phyloP scores from a whole-genome alignment of 1,140 invertebrate species.

The Drosophila seguyi region DNA sequence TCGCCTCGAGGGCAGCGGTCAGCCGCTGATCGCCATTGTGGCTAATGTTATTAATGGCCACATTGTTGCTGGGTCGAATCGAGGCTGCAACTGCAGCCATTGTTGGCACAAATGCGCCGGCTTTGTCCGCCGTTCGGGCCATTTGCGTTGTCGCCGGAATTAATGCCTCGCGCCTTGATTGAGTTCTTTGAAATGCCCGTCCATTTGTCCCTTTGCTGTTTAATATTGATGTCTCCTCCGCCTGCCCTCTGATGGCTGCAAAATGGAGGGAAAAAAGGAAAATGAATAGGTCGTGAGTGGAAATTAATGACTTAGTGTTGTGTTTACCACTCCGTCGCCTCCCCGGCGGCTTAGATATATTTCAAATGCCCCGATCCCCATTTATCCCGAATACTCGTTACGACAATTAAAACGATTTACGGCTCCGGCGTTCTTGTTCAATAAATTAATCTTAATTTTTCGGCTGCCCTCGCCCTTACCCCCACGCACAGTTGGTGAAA shows the following conservation, averaged over 20 bases:
- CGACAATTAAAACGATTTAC: slow-evolving; percentile 82
- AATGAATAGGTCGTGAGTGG: slow-evolving; percentile 53
- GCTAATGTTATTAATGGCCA: slow-evolving; percentile 76
- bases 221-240: slow-evolving; percentile 68
- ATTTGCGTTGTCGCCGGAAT: slow-evolving; percentile 73
- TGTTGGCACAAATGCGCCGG: slow-evolving; percentile 31
- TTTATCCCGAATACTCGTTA: slow-evolving; percentile 70
- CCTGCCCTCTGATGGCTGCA: slow-evolving; percentile 30
- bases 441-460: slow-evolving; percentile 73
- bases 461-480: not conserved
- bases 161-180: slow-evolving; percentile 79
- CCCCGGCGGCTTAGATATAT: slow-evolving; percentile 57
- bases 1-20: slow-evolving; percentile 61
- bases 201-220: slow-evolving; percentile 74
- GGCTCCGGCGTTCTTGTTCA: slow-evolving; percentile 59
- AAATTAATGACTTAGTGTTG: slow-evolving; percentile 80
- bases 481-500: slow-evolving; percentile 4
- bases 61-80: slow-evolving; percentile 47
- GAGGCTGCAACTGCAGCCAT: slow-evolving; percentile 45
- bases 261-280: slow-evolving; percentile 33
- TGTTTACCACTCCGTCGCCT: slow-evolving; percentile 38
- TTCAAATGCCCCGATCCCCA: slow-evolving; percentile 69
- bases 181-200: slow-evolving; percentile 74
- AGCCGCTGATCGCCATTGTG: slow-evolving; percentile 60
- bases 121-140: slow-evolving; percentile 51